A percentile compares a stretch with the other conserved stretches of the same genome.
Evolutionary conservation across 2,888 invertebrate species (phyloP).

Genomic region (Dioctria linearis): DNA sequence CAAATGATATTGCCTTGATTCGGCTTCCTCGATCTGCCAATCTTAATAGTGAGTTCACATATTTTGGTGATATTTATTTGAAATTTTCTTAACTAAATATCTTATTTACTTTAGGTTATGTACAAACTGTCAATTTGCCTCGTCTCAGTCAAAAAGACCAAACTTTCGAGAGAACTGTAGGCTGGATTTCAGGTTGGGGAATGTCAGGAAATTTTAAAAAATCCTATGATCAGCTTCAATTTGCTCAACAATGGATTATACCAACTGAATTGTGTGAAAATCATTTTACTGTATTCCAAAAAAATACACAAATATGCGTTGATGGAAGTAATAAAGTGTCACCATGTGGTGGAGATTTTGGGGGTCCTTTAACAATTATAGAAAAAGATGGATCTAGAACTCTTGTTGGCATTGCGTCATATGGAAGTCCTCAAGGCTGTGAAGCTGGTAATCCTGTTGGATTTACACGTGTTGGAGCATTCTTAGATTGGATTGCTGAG

Average conservation of each 20-base stretch:
- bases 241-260: not conserved
- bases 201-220: not conserved
- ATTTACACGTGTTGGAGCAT: not conserved
- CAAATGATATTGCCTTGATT: constrained; percentile 52
- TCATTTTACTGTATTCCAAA: not conserved
- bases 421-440: not conserved
- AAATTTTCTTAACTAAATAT: not conserved
- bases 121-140: not conserved
- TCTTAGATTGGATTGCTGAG: constrained; percentile 27
- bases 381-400: constrained; percentile 37
- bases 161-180: not conserved
- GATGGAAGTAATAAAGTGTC: constrained; percentile 66
- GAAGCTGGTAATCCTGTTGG: not conserved
- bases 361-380: constrained; percentile 64
- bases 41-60: not conserved
- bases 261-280: not conserved
- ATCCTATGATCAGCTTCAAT: not conserved
- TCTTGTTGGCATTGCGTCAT: constrained; percentile 17
- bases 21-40: not conserved
- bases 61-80: too few relatives aligned
- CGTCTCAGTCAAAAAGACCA: not conserved
- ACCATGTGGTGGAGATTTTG: constrained; percentile 66
- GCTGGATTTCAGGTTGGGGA: not conserved
- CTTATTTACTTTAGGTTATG: not conserved
- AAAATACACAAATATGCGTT: constrained; percentile 67